A percentile compares a stretch with the other conserved stretches of the same genome.
These are phyloP conservation scores for Gallinago jamesoni DNA, from an alignment of 2,113 vertebrate genomes.

Conservation along the genomic window DNA sequence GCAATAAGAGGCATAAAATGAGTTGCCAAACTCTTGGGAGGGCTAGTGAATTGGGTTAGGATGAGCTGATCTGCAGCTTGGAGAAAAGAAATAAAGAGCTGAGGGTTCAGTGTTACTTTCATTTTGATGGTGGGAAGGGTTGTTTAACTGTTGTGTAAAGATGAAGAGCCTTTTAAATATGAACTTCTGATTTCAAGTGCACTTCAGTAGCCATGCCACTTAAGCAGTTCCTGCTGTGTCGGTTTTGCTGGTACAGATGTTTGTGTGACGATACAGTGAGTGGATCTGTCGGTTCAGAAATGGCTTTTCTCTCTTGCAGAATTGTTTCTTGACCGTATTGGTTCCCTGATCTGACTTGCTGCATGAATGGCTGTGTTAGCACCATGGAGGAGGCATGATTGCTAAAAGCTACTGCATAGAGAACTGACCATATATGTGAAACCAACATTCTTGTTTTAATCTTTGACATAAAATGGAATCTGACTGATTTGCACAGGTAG, in stretches of 20 bases:
- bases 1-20: not conserved
- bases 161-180: slow-evolving; percentile 26
- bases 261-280: not conserved
- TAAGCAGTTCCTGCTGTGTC: slow-evolving; percentile 26
- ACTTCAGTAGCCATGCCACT: slow-evolving; percentile 24
- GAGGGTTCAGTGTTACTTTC: not conserved
- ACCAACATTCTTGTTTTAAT: not conserved
- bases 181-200: slow-evolving; percentile 48
- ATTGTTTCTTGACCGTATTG: not conserved
- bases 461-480: not conserved
- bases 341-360: not conserved
- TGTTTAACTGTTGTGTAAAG: not conserved
- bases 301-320: not conserved
- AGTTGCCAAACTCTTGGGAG: not conserved
- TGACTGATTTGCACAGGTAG: not conserved
- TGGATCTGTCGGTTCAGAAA: not conserved
- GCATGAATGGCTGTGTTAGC: not conserved
- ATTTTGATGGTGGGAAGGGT: not conserved
- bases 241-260: not conserved
- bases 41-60: not conserved
- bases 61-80: not conserved
- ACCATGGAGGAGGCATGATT: not conserved
- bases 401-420: not conserved
- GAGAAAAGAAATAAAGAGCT: not conserved
- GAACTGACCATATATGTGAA: not conserved